Evolutionary conservation across 2,113 vertebrate species (phyloP), one percentile per base, ranked within the genome.

Genomic region (Salvelinus sp.): DNA sequence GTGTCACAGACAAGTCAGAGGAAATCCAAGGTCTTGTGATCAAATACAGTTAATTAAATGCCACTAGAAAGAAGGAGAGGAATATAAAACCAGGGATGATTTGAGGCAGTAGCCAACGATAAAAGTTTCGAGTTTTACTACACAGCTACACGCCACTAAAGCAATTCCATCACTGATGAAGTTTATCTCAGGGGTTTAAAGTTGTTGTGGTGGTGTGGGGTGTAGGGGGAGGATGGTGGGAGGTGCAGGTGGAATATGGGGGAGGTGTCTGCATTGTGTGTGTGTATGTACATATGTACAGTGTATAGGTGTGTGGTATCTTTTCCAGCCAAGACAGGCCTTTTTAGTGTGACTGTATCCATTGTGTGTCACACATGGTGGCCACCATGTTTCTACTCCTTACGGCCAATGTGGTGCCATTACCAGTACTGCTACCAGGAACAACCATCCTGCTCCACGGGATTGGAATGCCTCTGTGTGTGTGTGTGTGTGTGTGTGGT

Each of bases 1-100:
- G 69, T 83, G 83, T 82, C 71, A 82, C 6, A 20, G 65, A 33
- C 54, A 74, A 70, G 74, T 76, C 22, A 73, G 10, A 70, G 67
- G 23, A 68, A 62, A 82, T 81, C 73, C 75, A 82, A 84, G 72
- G 83, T 85, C 65, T 76, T 67, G 38, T 64, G 76, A 78, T 65
- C 74, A 74, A 88, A 84, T 78, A 65, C 76, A 73, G 79, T 88
- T 79, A 81, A 91, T 84, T 78, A 91, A 86, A 85, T 64, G 23
- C 44, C 47, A 74, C 18, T 2, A 1, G 72, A 70, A 76, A 69
- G 38, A 28, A 71, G 76, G 69, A 65, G 48, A 69, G 14, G 50
- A 72, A 27, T 81, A 76, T 80, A 82, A 83, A 78, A 82, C 74
- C 72, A 62, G 67, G 25, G 50, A 76, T 81, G 82, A 85, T 86